These are phyloP conservation scores for Capricornis sumatraensis DNA, from an alignment of 2,113 vertebrate genomes.

Conservation along the genomic window DNA sequence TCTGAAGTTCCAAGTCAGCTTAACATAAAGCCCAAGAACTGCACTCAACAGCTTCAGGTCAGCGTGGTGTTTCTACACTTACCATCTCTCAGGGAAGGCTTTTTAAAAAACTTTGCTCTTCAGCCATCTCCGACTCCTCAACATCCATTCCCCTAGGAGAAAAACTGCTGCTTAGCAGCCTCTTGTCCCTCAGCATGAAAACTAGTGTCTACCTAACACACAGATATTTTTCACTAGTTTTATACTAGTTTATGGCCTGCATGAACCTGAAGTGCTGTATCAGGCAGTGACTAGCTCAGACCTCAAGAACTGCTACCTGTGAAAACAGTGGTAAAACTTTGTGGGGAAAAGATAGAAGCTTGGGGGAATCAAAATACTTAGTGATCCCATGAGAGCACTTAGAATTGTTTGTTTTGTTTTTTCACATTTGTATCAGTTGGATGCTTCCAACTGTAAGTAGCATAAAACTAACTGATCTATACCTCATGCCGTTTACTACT, in stretches of 20 bases:
- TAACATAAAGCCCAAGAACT: background rate
- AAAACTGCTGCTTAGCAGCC: background rate
- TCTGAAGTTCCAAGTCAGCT: background rate
- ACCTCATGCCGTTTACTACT: background rate
- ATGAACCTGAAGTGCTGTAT: background rate
- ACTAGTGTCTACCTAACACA: background rate
- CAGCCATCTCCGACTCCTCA: background rate
- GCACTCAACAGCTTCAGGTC: background rate
- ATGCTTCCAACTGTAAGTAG: background rate
- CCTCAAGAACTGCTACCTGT: background rate
- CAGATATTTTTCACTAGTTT: background rate
- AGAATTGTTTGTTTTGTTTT: background rate
- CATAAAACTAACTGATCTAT: background rate
- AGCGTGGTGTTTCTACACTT: background rate
- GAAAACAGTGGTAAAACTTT: background rate
- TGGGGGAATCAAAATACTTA: background rate
- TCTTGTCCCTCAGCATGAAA: background rate
- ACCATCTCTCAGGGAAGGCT: background rate
- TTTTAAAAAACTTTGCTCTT: background rate
- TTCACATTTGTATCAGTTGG: background rate
- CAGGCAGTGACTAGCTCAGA: background rate
- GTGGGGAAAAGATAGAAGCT: background rate
- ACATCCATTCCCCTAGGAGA: background rate
- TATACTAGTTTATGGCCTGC: background rate
- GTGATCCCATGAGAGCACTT: background rate